Evolutionary conservation across 2,113 vertebrate species (phyloP), one percentile per base, ranked within the genome.

Genomic region (Oncorhynchus kisutch): DNA sequence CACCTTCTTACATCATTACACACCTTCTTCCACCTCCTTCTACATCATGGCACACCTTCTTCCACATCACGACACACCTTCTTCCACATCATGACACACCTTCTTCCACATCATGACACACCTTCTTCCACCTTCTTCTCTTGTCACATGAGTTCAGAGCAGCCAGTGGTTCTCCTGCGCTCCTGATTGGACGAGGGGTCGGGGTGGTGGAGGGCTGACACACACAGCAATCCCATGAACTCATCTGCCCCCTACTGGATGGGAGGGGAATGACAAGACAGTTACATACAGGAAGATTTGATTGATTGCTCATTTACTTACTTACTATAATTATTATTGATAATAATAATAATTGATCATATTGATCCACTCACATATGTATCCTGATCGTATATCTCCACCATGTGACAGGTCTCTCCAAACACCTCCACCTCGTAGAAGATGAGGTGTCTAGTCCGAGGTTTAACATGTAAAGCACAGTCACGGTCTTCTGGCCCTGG

Each of bases 401-500:
- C 96, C 73, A 96, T 0, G 92, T 82, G 0, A 86, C 93, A 54
- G 81, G 88, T 82, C 75, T 96, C 94, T 0, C 97, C 97, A 0
- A 98, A 99, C 60, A 99, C 96, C 91, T 99, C 95, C 60, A 99
- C 96, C 91, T 99, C 95, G 0, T 97, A 94, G 92, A 99, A 99
- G 86, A 99, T 96, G 57, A 99, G 95, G 95, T 0, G 98, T 99
- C 94, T 99, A 97, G 89, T 99, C 97, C 97, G 97, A 99, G 98
- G 60, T 98, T 99, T 82, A 99, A 79, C 0, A 94, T 95, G 84
- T 96, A 97, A 12, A 94, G 94, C 5, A 87, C 85, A 4, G 97
- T 97, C 85, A 95, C 95, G 0, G 98, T 98, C 91, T 95, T 96
- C 90, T 98, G 97, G 83, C 97, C 25, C 2, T 27, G 25, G 25